Percentiles rank a stretch among this genome's conserved stretches.
phyloP scores from a whole-genome alignment of 2,113 vertebrate species.

The Cephalopholis sonnerati region DNA sequence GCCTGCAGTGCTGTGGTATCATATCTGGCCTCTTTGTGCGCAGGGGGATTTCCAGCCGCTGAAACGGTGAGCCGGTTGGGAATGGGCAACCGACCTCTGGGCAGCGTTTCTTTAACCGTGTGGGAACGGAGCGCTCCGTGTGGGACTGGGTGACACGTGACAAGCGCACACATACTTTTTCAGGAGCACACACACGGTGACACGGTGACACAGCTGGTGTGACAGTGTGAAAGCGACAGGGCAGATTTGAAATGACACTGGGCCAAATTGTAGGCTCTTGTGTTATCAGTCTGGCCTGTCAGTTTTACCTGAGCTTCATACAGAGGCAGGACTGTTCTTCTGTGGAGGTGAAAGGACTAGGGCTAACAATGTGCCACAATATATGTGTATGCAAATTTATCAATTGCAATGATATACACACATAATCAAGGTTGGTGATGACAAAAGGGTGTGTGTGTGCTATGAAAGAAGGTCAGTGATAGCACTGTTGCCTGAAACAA shows the following conservation, averaged over 20 bases:
- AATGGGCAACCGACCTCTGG: constrained; percentile 82
- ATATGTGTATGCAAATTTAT: neutral
- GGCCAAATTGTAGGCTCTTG: neutral
- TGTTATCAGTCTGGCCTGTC: neutral
- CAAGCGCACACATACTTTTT: constrained; percentile 25
- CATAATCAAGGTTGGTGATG: neutral
- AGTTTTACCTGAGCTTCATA: constrained; percentile 13
- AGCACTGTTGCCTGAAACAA: neutral
- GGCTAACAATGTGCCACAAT: neutral
- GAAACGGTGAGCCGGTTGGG: constrained; percentile 86
- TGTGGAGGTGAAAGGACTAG: neutral
- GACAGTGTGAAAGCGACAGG: constrained; percentile 17
- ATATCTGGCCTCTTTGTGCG: constrained; percentile 86
- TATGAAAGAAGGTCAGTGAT: neutral
- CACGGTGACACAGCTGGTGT: constrained; percentile 16
- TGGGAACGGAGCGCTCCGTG: constrained; percentile 76
- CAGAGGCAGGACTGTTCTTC: neutral
- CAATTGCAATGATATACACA: neutral
- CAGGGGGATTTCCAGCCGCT: constrained; percentile 85
- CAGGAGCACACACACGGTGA: neutral
- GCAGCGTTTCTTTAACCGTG: constrained; percentile 80
- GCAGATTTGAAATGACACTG: constrained; percentile 27
- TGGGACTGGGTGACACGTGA: constrained; percentile 58
- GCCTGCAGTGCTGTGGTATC: constrained; percentile 86
- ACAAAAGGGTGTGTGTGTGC: neutral